Conservation (phyloP, 2,888 invertebrate species). For the Netelia virgata region DNA sequence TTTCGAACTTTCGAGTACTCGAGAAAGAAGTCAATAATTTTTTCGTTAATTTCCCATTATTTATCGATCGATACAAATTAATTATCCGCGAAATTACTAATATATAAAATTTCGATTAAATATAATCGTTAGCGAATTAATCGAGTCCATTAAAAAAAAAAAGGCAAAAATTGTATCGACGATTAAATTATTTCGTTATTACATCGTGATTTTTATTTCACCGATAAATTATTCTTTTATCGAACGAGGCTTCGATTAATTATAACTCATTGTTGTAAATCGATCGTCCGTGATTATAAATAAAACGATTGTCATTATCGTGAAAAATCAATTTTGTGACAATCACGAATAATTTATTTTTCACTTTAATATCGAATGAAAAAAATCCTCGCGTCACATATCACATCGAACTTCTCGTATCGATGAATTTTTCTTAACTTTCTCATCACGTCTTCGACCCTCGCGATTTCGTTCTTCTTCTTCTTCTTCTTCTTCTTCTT, state of each 20-base stretch:
- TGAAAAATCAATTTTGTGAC: not conserved
- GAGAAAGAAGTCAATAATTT: not conserved
- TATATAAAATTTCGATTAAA: not conserved
- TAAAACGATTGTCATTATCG: not conserved
- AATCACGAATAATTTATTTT: not conserved
- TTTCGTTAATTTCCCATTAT: conserved; percentile 24
- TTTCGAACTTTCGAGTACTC: conserved; percentile 3
- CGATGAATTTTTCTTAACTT: not conserved
- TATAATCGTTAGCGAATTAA: not conserved
- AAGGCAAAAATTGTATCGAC: no score
- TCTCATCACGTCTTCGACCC: not conserved
- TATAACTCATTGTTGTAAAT: no score
- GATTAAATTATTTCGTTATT: no score
- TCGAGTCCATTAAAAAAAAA: no score
- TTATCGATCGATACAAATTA: not conserved
- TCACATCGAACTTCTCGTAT: not conserved
- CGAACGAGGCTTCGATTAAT: no score
- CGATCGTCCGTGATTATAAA: no score
- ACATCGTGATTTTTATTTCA: no score
- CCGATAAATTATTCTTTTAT: no score
- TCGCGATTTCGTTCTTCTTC: no score
- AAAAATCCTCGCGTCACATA: not conserved
- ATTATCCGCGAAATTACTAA: not conserved
- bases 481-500: no score
- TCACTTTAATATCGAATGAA: not conserved